A percentile compares a stretch with the other conserved stretches of the same genome.
Evolutionary conservation across 2,113 vertebrate genomes (phyloP).

Genomic region (Aix galericulata): DNA sequence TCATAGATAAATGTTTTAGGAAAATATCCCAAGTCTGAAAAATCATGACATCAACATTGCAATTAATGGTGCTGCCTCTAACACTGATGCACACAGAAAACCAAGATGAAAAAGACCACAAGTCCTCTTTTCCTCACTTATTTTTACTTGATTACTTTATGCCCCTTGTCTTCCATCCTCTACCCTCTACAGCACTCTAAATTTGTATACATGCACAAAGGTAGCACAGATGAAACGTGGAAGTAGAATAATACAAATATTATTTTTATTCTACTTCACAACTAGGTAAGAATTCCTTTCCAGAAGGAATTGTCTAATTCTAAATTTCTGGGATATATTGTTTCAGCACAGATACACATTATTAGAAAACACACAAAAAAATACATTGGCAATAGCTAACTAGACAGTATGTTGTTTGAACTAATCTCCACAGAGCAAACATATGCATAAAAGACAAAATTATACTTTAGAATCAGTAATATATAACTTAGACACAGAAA

Average conservation of each 20-base stretch:
- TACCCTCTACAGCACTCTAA: neutral
- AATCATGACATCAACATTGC: accelerated
- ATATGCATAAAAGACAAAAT: slow-evolving; percentile 26
- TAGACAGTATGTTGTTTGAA: neutral
- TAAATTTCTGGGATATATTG: neutral
- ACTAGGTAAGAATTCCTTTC: neutral
- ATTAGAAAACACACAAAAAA: slow-evolving; percentile 18
- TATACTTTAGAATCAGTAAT: slow-evolving; percentile 18
- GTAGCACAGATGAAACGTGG: neutral
- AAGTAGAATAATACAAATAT: neutral
- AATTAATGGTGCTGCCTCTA: neutral
- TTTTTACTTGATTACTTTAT: neutral
- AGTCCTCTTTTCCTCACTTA: neutral
- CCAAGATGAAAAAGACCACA: accelerated
- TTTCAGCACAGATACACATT: neutral
- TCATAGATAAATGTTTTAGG: neutral
- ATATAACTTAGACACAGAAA: slow-evolving; percentile 45
- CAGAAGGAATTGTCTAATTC: neutral
- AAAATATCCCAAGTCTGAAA: neutral
- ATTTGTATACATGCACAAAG: neutral
- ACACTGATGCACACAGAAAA: neutral
- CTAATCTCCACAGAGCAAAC: slow-evolving; percentile 9
- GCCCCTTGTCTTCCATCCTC: neutral
- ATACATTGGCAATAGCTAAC: neutral
- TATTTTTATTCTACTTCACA: neutral